Percentiles rank a stretch among this genome's conserved stretches.
Evolutionary conservation across 2,797 vertebrate genomes (phyloP).

Genomic region (Schizothorax lantsangensis): DNA sequence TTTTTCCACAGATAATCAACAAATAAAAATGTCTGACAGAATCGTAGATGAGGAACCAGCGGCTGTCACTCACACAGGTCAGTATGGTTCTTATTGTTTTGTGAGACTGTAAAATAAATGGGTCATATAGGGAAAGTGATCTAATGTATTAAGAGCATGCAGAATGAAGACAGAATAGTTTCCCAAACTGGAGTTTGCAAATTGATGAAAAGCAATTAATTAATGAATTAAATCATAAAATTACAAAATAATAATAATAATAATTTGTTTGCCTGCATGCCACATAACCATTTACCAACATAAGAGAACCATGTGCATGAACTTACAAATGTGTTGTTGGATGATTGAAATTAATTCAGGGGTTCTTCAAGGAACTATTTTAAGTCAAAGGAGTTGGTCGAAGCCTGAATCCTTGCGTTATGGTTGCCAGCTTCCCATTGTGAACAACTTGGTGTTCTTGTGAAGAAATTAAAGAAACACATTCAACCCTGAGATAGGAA

Average conservation of each 20-base stretch:
- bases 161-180: background rate
- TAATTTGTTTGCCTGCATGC: background rate
- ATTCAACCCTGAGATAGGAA: background rate
- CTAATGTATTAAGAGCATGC: background rate
- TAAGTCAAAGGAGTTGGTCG: background rate
- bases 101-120: background rate
- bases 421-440: background rate
- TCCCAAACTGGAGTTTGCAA: background rate
- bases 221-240: background rate
- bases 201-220: background rate
- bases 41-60: constrained; percentile 84
- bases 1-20: constrained; percentile 54
- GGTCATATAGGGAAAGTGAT: background rate
- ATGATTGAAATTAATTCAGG: background rate
- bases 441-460: background rate
- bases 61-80: constrained; percentile 89
- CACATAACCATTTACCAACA: background rate
- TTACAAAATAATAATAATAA: background rate
- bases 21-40: constrained; percentile 73
- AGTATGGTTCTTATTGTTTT: constrained; percentile 55
- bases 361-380: background rate
- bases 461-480: background rate
- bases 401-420: background rate
- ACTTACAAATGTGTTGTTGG: background rate
- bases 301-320: background rate